Evolutionary conservation across 2,888 invertebrate species (phyloP), one percentile per base, ranked within the genome.

Genomic region (Polymixis lichenea): DNA sequence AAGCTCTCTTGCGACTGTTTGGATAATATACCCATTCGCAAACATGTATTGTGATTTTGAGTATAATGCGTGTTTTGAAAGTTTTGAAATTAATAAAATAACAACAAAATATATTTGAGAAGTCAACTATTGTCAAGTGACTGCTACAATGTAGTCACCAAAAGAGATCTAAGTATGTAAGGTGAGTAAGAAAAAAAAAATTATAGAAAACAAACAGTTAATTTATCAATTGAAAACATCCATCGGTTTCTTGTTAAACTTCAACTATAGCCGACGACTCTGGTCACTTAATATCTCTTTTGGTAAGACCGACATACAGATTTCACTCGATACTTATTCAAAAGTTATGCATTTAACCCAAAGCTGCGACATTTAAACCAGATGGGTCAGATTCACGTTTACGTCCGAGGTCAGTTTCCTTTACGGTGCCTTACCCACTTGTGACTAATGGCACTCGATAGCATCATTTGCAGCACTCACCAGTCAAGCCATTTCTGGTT

Each of bases 391-490:
- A 56, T 69, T 68, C 22, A 76, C 43, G n/a, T 68, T 77, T 74
- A 60, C 67, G 46, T 77, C 75, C 79, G 72, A 86, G 75, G 82
- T 84, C 79, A 84, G 62, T 49, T 70, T 75, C 66, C 67, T 84
- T 79, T 76, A 67, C 78, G 82, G 78, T 74, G 73, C 72, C 75
- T 73, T 80, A 73, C 60, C 56, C 38, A 58, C 72, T 70, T 38
- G 60, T 84, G 71, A 86, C 77, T 76, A 86, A 86, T 86, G 79
- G 70, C 70, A 25, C 53, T 56, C 69, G 86, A 85, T 85, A 85
- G 49, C 66, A 79, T 82, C 79, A 67, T 75, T 73, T 76, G 62
- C 60, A 78, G 77, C 65, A 74, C 75, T 77, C 64, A 82, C 82
- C 71, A 67, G 69, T 74, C 76, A 76, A 64, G 67, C 72, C 75